Evolutionary conservation across 2,888 invertebrate genomes (phyloP), one percentile per base, ranked within the genome.

Genomic region (Standfussiana lucernea): DNA sequence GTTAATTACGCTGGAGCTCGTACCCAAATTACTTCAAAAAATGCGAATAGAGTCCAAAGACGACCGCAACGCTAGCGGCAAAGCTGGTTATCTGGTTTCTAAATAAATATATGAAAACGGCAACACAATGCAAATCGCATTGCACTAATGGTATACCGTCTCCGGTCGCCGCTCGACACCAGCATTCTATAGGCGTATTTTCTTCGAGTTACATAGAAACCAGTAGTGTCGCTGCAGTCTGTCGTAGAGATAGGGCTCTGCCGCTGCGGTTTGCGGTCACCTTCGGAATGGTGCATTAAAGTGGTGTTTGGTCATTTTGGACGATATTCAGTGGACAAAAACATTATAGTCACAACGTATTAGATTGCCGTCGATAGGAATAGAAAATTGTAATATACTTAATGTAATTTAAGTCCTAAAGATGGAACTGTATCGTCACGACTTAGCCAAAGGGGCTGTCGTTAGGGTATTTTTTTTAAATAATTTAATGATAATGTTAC

Each of bases 361-460:
- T 13, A 24, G 10, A 62, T 37, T 61, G 10, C 47, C 40, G 11
- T 80, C 35, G 71, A 40, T 80, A 64, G 53, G 37, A 53, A 35
- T 77, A 82, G 35, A 1, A 32, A 59, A 71, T 80, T 82, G 82
- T 82, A 82, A 78, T 71, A 82, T 79, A 83, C 13, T 72, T 62
- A 65, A 65, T 72, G 45, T 77, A 64, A 47, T 70, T 62, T 70
- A 42, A 73, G 68, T 79, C 40, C 59, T 77, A 64, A 53, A 64
- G 6, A 4, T 74, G n/a, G n/a, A 67, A 59, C n/a, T 15, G 28
- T 79, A 79, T 69, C 32, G 72, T 61, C 28, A 50, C 42, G 65
- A 71, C 35, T 35, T 37, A 35, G 66, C 69, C n/a, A 40, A 65
- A 45, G 8, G 24, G 59, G 37, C n/a, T 45, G 35, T 35, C 69